Conservation (phyloP, 2,797 vertebrate genomes). For the Eleutherodactylus coqui region DNA sequence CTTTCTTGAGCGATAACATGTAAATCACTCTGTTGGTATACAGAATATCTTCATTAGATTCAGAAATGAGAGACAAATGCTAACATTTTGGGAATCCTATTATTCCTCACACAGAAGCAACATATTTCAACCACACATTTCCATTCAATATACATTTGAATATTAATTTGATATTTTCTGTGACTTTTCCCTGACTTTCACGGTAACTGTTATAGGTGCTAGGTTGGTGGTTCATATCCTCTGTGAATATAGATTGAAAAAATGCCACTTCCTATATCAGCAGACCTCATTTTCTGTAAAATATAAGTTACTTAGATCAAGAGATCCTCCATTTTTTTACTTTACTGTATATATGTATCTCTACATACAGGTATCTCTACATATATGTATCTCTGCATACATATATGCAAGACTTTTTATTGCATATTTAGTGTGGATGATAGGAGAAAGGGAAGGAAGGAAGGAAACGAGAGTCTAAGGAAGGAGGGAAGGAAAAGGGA, state of each 20-base stretch:
- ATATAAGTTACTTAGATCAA: neutral
- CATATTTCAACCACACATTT: conserved; percentile 57
- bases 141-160: conserved; percentile 61
- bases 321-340: neutral
- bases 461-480: neutral
- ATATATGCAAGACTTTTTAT: neutral
- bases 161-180: conserved; percentile 63
- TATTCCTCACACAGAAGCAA: conserved; percentile 54
- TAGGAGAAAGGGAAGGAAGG: neutral
- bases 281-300: neutral
- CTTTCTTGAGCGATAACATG: conserved; percentile 63
- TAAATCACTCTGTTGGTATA: conserved; percentile 61
- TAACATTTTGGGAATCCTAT: conserved; percentile 59
- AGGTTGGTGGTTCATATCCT: conserved; percentile 35
- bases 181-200: conserved; percentile 64
- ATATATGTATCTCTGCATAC: neutral
- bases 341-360: neutral
- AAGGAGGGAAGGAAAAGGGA: too few relatives aligned
- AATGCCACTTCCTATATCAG: conserved; percentile 23
- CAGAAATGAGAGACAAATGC: conserved; percentile 63
- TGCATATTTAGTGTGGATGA: neutral
- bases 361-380: neutral
- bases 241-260: conserved; percentile 26
- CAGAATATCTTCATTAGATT: conserved; percentile 63
- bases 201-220: conserved; percentile 24